Conservation (phyloP, 2,888 invertebrate genomes). For the Protophormia terraenovae region DNA sequence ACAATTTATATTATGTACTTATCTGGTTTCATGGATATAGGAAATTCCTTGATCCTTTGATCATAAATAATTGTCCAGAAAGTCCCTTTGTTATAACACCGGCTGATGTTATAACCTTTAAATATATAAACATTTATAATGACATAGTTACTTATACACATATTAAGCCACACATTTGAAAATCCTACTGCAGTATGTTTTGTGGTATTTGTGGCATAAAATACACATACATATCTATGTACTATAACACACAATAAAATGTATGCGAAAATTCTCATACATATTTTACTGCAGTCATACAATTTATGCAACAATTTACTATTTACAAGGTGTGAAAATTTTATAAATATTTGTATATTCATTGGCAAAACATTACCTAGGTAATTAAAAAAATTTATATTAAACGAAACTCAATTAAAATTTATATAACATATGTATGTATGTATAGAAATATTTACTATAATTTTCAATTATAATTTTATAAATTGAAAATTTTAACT, state of each 20-base stretch:
- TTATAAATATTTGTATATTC: conserved; percentile 32
- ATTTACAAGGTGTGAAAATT: conserved; percentile 38
- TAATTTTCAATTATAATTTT: conserved; percentile 67
- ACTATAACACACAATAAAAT: background rate
- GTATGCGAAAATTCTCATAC: background rate
- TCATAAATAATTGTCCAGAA: too few relatives aligned
- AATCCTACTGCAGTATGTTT: conserved; percentile 52
- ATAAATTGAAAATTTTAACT: conserved; percentile 56
- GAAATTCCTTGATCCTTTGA: too few relatives aligned
- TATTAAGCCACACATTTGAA: conserved; percentile 26
- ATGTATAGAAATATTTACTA: conserved; percentile 63
- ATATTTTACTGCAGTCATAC: background rate
- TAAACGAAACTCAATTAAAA: conserved; percentile 69
- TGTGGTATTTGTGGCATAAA: conserved; percentile 58
- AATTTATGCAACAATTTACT: background rate
- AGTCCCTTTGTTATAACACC: background rate
- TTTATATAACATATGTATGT: conserved; percentile 52
- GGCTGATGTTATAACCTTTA: background rate
- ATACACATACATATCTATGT: background rate
- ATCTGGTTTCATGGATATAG: too few relatives aligned
- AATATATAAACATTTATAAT: background rate
- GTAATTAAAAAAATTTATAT: conserved; percentile 59
- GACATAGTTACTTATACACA: background rate
- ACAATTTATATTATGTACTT: too few relatives aligned
- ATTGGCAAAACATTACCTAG: background rate